Evolutionary conservation across 2,888 invertebrate genomes (phyloP).

Genomic region (Octonoba sinensis): DNA sequence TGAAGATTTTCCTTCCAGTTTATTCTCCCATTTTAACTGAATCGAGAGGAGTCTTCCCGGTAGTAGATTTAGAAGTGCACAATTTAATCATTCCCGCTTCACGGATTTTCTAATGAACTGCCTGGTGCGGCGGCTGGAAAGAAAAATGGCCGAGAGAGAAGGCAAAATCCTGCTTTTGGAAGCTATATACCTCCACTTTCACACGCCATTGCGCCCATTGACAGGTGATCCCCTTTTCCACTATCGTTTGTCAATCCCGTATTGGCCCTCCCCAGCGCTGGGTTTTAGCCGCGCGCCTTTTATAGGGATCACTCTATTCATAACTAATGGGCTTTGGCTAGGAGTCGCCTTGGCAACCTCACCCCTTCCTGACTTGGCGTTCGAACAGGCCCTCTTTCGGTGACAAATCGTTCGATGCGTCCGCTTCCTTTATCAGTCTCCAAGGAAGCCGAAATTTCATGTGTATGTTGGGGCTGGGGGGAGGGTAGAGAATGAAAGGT

Average conservation of each 20-base stretch:
- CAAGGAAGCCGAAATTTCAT: conserved; percentile 31
- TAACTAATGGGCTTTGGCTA: conserved; percentile 55
- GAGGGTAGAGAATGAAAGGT: background rate
- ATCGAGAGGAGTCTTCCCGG: too few relatives aligned
- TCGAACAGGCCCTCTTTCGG: conserved; percentile 16
- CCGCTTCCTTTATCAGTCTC: conserved; percentile 15
- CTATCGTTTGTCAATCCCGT: conserved; percentile 58
- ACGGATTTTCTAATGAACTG: conserved; percentile 45
- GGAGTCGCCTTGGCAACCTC: conserved; percentile 44
- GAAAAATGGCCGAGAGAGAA: background rate
- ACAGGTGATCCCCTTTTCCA: conserved; percentile 26
- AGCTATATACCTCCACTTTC: conserved; percentile 38
- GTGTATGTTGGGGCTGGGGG: background rate
- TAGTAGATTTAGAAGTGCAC: background rate
- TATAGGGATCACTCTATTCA: conserved; percentile 49
- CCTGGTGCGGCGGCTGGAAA: too few relatives aligned
- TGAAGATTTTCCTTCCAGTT: conserved; percentile 5
- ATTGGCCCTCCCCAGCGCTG: conserved; percentile 27
- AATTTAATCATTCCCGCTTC: conserved; percentile 53
- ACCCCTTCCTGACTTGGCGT: conserved; percentile 10
- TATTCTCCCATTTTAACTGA: background rate
- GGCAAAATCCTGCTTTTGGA: background rate
- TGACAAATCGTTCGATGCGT: conserved; percentile 46
- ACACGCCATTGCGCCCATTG: conserved; percentile 58
- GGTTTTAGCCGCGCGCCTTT: conserved; percentile 18